Percentiles rank a stretch among this genome's conserved stretches.
phyloP scores from a whole-genome alignment of 2,113 vertebrate species.

The Camelus dromedarius region DNA sequence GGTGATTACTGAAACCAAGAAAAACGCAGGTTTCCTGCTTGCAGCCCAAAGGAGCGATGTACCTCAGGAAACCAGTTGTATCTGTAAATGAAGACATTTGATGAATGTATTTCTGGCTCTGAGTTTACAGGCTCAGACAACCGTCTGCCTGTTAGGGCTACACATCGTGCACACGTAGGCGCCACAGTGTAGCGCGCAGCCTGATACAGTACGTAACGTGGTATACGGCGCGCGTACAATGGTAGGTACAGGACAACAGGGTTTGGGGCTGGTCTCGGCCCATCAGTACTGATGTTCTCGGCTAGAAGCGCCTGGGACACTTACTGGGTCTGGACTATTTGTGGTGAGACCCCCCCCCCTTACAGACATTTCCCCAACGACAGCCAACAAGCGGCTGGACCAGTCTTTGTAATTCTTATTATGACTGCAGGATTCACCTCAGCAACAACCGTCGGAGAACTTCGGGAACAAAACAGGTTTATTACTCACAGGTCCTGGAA shows the following conservation, averaged over 20 bases:
- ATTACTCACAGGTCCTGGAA: neutral
- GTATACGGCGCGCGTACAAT: neutral
- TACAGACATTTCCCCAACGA: neutral
- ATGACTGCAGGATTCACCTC: neutral
- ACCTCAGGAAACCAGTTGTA: neutral
- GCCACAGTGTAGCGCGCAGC: neutral
- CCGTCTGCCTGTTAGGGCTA: neutral
- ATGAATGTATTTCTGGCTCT: neutral
- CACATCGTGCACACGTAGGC: neutral
- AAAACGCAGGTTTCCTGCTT: neutral
- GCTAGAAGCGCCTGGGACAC: neutral
- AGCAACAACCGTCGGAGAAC: neutral
- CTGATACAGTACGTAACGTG: neutral
- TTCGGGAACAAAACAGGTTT: neutral
- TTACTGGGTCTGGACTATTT: neutral
- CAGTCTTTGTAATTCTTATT: neutral
- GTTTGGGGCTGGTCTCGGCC: neutral
- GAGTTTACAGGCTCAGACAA: neutral
- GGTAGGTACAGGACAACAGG: neutral
- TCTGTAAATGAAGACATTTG: neutral
- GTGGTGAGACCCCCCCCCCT: neutral
- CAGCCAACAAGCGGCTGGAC: neutral
- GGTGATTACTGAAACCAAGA: neutral
- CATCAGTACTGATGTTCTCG: neutral
- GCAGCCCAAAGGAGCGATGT: neutral